Conservation (phyloP, 2,888 invertebrate genomes). For the Eupeodes latifasciatus region DNA sequence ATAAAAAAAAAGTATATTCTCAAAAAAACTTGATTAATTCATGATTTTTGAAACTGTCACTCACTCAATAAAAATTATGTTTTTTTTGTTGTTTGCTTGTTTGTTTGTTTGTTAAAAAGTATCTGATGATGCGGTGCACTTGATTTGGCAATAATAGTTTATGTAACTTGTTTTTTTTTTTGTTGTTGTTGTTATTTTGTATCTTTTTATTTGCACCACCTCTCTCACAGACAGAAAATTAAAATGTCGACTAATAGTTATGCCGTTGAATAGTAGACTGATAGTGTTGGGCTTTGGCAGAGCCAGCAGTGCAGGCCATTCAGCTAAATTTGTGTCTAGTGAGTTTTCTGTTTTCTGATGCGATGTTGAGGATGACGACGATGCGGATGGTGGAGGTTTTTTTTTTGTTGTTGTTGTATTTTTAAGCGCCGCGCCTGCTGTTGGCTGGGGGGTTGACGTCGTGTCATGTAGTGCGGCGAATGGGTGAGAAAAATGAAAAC, state of each 20-base stretch:
- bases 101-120: no score
- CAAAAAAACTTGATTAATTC: slow-evolving; percentile 46
- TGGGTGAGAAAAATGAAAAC: slow-evolving; percentile 66
- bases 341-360: slow-evolving; percentile 34
- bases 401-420: no score
- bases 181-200: slow-evolving; percentile 7
- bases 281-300: slow-evolving; percentile 59
- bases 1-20: slow-evolving; percentile 19
- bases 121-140: neutral
- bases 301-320: slow-evolving; percentile 55
- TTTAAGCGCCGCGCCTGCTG: no score
- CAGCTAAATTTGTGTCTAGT: slow-evolving; percentile 63
- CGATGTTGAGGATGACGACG: neutral
- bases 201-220: neutral
- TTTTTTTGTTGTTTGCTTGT: no score
- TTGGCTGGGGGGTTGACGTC: slow-evolving; percentile 3
- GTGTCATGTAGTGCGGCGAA: neutral
- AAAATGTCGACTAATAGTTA: slow-evolving; percentile 69
- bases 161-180: slow-evolving; percentile 17
- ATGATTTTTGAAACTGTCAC: slow-evolving; percentile 48
- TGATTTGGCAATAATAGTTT: slow-evolving; percentile 27
- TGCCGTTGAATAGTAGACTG: slow-evolving; percentile 74
- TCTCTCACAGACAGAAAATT: slow-evolving; percentile 5
- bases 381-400: neutral
- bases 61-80: neutral